A percentile compares a stretch with the other conserved stretches of the same genome.
phyloP scores from a whole-genome alignment of 1,140 invertebrate genomes.

The Drosophila mauritiana region DNA sequence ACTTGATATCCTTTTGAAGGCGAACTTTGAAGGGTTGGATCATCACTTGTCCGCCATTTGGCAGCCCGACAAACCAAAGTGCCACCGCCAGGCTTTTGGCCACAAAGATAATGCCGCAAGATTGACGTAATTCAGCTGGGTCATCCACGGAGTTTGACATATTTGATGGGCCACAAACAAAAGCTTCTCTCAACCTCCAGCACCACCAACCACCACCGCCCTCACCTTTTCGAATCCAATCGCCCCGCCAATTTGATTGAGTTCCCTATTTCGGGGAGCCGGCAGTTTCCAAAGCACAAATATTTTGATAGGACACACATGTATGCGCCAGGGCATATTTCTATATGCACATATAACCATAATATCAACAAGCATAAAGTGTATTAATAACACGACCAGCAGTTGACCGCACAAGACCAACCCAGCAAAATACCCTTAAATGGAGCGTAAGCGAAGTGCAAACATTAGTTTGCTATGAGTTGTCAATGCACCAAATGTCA shows the following conservation, averaged over 20 bases:
- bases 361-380: constrained; percentile 50
- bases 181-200: not conserved
- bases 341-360: constrained; percentile 22
- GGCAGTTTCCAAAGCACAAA: constrained; percentile 36
- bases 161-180: constrained; percentile 39
- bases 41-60: constrained; percentile 17
- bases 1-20: constrained; percentile 12
- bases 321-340: not conserved
- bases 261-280: constrained; percentile 23
- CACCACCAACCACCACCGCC: not conserved
- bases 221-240: constrained; percentile 8
- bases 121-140: constrained; percentile 49
- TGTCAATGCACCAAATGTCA: not conserved
- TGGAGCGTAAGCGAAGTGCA: not conserved
- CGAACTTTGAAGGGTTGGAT: constrained; percentile 25
- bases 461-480: not conserved
- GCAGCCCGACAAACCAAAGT: constrained; percentile 11
- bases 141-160: constrained; percentile 28
- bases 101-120: constrained; percentile 37
- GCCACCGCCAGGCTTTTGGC: constrained; percentile 13
- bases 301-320: constrained; percentile 49
- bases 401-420: constrained; percentile 28
- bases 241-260: constrained; percentile 43
- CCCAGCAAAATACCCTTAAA: constrained; percentile 8
- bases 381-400: constrained; percentile 35